Percentiles rank a stretch among this genome's conserved stretches.
phyloP scores from a whole-genome alignment of 2,113 vertebrate species.

The Rattus norvegicus region GRCr8 NC_086020.1:52935501-52936000 shows the following conservation, averaged over 20 bases:
- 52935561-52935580: not conserved
- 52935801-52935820: conserved; percentile 62
- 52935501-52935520: not conserved
- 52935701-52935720: conserved; percentile 82
- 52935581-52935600: conserved; percentile 44
- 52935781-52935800: conserved; percentile 78
- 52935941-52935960: conserved; percentile 27
- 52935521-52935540: conserved; percentile 42
- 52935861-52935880: conserved; percentile 3
- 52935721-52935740: conserved; percentile 72
- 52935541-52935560: conserved; percentile 43
- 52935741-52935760: conserved; percentile 80
- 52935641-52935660: conserved; percentile 72
- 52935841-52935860: conserved; percentile 60
- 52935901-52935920: not conserved
- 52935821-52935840: conserved; percentile 54
- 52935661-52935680: conserved; percentile 54
- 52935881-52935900: conserved; percentile 33
- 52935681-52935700: conserved; percentile 78
- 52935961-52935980: conserved; percentile 38
- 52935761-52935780: conserved; percentile 78
- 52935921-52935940: conserved; percentile 26
- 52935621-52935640: conserved; percentile 51
- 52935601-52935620: conserved; percentile 54
- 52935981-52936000: conserved; percentile 62